phyloP scores from a whole-genome alignment of 2,113 vertebrate species.

The Tragelaphus buxtoni region DNA sequence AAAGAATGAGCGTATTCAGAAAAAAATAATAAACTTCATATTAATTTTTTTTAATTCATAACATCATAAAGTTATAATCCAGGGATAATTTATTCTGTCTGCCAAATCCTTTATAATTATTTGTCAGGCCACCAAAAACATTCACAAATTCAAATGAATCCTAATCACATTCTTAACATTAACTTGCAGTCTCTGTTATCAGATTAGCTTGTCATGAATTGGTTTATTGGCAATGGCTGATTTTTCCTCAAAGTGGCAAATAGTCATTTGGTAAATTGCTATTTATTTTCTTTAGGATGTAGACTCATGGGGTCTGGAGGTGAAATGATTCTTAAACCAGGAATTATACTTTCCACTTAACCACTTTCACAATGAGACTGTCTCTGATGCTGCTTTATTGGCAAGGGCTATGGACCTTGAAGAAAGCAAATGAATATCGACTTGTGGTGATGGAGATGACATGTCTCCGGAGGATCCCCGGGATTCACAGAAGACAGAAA shows the following conservation, averaged over 20 bases:
- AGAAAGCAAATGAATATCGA: slow-evolving; percentile 72
- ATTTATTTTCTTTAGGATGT: slow-evolving; percentile 57
- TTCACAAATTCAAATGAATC: background rate
- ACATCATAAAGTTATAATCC: background rate
- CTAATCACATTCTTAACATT: slow-evolving; percentile 32
- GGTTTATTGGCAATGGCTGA: slow-evolving; percentile 59
- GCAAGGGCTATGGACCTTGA: slow-evolving; percentile 55
- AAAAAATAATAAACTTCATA: background rate
- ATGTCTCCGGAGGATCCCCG: slow-evolving; percentile 21
- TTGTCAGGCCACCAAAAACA: slow-evolving; percentile 3
- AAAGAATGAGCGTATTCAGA: background rate
- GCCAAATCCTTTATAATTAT: background rate
- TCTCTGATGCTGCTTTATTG: background rate
- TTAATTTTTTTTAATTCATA: background rate
- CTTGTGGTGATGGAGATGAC: slow-evolving; percentile 52
- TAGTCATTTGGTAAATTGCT: slow-evolving; percentile 61
- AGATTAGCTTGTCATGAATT: slow-evolving; percentile 17
- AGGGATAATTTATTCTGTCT: background rate
- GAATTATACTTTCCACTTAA: background rate
- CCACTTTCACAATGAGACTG: slow-evolving; percentile 18
- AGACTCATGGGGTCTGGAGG: background rate
- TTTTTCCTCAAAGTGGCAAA: slow-evolving; percentile 60
- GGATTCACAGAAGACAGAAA: slow-evolving; percentile 65
- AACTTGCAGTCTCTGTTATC: slow-evolving; percentile 39
- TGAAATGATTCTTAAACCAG: background rate